Evolutionary conservation across 1,140 invertebrate genomes (phyloP), one percentile per base, ranked within the genome.

Genomic region (Teleogryllus occipitalis): DNA sequence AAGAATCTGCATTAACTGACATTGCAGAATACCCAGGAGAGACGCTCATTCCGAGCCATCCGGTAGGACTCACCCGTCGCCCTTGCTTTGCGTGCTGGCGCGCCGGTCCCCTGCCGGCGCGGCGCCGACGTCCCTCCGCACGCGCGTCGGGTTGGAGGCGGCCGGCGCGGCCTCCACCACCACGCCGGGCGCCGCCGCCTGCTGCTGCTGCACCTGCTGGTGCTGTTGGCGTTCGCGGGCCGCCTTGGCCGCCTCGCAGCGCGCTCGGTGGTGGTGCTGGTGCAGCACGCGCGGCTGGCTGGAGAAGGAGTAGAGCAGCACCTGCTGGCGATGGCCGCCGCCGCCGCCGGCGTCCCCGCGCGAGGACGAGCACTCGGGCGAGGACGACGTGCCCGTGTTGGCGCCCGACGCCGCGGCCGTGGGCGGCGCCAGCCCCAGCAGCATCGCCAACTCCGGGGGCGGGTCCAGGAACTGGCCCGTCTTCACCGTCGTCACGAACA

Each of bases 401-500:
- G 84, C 84, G 74, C 87, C 87, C 10, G 54, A 65, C 10, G 18
- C 54, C 54, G 54, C 54, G 18, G 10, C 18, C 10, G 10, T 65
- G 54, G 54, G 54, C 81, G 87, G 84, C 18, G 88, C 85, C 65
- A 92, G 87, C 0, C 91, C 91, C 7, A 92, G 86, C 2, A 92
- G 87, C 21, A 87, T 85, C 0, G 93, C 92, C 65, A 93, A 86
- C 82, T 93, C 91, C 27, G 92, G 91, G 0, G 93, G 92, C 2
- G 94, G 93, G 83, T 92, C 91, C 76, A 95, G 85, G 83, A 94
- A 95, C 82, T 92, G 90, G 2, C 94, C 93, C 39, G 89, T 90
- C 80, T 91, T 93, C 8, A 95, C 93, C 0, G 93, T 94, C 0
- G 93, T 94, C 72, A 94, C 90, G 83, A 95, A 95, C 0, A 92